Evolutionary conservation across 2,113 vertebrate species (phyloP).

Genomic region (Zingel zingel): DNA sequence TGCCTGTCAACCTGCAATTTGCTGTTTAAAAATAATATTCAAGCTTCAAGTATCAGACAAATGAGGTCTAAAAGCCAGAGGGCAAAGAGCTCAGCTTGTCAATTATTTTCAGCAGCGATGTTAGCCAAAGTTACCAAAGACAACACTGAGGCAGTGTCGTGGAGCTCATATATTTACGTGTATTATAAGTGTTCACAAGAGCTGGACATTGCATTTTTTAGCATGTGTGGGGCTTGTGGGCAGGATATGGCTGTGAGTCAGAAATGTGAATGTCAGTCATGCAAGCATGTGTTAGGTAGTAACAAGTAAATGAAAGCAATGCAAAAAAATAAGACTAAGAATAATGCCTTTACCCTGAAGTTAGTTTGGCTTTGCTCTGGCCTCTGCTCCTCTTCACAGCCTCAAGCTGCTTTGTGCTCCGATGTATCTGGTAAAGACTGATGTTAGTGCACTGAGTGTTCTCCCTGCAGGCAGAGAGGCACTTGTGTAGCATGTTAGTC

Average conservation of each 20-base stretch:
- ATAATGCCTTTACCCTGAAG: conserved; percentile 24
- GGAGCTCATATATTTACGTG: background rate
- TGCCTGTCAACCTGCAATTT: background rate
- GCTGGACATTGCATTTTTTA: background rate
- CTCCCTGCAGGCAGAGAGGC: conserved; percentile 38
- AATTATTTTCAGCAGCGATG: conserved; percentile 2
- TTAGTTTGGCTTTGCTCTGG: conserved; percentile 8
- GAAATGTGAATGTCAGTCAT: background rate
- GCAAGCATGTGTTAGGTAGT: background rate
- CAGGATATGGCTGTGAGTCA: background rate
- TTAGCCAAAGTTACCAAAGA: background rate
- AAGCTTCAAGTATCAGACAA: background rate
- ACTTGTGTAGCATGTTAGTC: conserved; percentile 24
- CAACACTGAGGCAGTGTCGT: background rate
- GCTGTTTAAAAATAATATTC: background rate
- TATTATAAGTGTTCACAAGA: background rate
- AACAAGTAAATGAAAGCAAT: background rate
- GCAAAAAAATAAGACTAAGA: conserved; percentile 8
- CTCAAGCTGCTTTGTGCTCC: conserved; percentile 33
- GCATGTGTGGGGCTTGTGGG: too few relatives aligned
- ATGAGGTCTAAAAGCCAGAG: conserved; percentile 13
- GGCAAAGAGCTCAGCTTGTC: background rate
- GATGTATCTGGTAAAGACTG: conserved; percentile 41
- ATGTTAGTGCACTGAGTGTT: conserved; percentile 30
- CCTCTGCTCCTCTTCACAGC: conserved; percentile 22